Evolutionary conservation across 1,140 invertebrate genomes (phyloP).

Genomic region (Ditylenchus dipsaci): DNA sequence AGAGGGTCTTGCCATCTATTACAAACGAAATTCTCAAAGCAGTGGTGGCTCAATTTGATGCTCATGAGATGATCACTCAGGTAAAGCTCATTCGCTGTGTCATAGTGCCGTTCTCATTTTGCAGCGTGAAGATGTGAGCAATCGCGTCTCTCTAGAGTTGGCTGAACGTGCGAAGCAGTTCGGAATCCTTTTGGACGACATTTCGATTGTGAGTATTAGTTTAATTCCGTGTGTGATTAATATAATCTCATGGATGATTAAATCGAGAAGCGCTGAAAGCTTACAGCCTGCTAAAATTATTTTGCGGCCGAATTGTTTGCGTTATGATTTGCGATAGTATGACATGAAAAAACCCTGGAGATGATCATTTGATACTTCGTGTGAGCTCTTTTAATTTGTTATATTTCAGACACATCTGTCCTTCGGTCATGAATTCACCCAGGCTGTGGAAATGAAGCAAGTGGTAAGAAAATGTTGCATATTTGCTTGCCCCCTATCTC

Average conservation of each 20-base stretch:
- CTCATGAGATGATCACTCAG: slow-evolving; percentile 92
- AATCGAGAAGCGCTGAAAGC: slow-evolving; percentile 37
- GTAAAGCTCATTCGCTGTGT: too few species aligned
- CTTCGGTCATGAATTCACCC: slow-evolving; percentile 95
- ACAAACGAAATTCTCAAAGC: slow-evolving; percentile 98
- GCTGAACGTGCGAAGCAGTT: slow-evolving; percentile 88
- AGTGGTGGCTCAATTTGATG: slow-evolving; percentile 98
- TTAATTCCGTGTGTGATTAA: background rate
- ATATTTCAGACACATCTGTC: slow-evolving; percentile 83
- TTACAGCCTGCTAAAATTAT: background rate
- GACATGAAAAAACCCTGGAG: too few species aligned
- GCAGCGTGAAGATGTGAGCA: slow-evolving; percentile 89
- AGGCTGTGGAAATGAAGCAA: slow-evolving; percentile 97
- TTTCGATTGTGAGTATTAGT: slow-evolving; percentile 74
- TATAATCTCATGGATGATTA: slow-evolving; percentile 23
- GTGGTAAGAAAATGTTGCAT: too few species aligned
- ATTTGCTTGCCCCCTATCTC: too few species aligned
- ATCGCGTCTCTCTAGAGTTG: slow-evolving; percentile 84
- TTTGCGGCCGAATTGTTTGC: slow-evolving; percentile 6
- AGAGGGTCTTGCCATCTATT: slow-evolving; percentile 94
- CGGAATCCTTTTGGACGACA: slow-evolving; percentile 95
- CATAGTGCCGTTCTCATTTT: too few species aligned
- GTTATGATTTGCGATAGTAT: slow-evolving; percentile 21
- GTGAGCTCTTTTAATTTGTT: too few species aligned
- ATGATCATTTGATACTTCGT: too few species aligned